Base-by-base conservation (phyloP, 2,797 vertebrate species). In the Cheirogaleus major region DNA sequence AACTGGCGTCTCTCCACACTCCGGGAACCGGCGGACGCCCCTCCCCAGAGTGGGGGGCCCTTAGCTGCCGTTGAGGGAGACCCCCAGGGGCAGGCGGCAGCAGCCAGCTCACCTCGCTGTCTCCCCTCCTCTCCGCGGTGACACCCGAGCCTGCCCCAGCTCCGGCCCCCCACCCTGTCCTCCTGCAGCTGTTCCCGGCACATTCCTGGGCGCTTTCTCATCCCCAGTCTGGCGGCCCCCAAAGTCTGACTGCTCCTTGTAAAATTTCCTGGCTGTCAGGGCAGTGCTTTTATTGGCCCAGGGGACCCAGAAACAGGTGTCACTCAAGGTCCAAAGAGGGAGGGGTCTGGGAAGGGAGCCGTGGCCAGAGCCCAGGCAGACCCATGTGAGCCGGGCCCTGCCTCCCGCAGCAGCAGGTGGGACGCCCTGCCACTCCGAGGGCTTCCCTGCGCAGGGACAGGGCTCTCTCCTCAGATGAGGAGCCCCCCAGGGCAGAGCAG, bases 201-300 rank as follows among this genome's bases (percentile, higher is more conserved):
- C 99, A 99, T 99, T 99, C 99, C 99, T 99, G 99, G 98, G 99
- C 97, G 99, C 99, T 99, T 99, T 99, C 99, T 99, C 99, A 99
- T 99, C 98, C 99, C 98, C 95, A 98, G 96, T 98, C 99, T 99
- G 99, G 99, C 99, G 98, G 98, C 96, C 98, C 98, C 97, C 98
- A 98, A 99, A 99, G 99, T 99, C 99, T 89, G 76, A 97, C 99
- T 97, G 98, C 99, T 98, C 98, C 99, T 99, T 99, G 99, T 99
- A 99, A 99, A 99, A 99, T 98, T 98, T 98, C 99, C 99, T 99
- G 99, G 98, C 98, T 99, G 99, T 99, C 99, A 99, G 98, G 98
- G 97, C 97, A 96, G 96, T 98, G 98, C 99, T 98, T 98, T 99
- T 98, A 97, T 98, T 98, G 98, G 98, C 99, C 98, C 99, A 97